These are phyloP conservation scores for Alfaro cultratus DNA, from an alignment of 2,797 vertebrate species.

Conservation along the genomic window DNA sequence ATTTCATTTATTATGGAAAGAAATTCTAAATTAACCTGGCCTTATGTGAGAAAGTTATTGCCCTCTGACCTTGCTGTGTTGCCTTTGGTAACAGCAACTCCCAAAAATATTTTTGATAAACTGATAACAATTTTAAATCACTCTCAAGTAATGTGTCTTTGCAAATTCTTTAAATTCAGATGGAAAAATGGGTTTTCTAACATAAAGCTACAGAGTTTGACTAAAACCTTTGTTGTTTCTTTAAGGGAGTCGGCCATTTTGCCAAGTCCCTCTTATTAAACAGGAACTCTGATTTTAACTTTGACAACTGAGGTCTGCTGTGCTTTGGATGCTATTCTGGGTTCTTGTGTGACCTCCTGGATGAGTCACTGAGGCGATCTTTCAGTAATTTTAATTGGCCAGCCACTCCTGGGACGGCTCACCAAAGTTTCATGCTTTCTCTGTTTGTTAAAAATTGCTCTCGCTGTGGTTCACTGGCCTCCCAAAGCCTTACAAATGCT, in stretches of 20 bases:
- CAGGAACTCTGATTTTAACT: background rate
- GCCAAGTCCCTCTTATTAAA: background rate
- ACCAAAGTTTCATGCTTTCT: background rate
- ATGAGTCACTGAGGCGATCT: background rate
- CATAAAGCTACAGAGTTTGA: background rate
- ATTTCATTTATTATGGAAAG: background rate
- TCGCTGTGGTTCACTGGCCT: background rate
- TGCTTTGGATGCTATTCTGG: background rate
- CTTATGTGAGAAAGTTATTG: background rate
- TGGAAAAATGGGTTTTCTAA: background rate
- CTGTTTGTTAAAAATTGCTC: background rate
- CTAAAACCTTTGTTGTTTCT: background rate
- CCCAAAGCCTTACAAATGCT: background rate
- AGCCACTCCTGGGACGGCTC: background rate
- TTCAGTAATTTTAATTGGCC: background rate
- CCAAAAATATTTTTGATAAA: background rate
- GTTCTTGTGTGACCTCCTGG: background rate
- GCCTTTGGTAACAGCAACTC: background rate
- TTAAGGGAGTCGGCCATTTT: background rate
- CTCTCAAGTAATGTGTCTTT: background rate
- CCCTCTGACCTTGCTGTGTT: background rate
- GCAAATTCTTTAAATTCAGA: background rate
- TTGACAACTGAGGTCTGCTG: background rate
- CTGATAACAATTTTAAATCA: background rate
- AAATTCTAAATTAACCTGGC: background rate